phyloP scores from a whole-genome alignment of 2,888 invertebrate genomes.

The Gymnocheta viridis region DNA sequence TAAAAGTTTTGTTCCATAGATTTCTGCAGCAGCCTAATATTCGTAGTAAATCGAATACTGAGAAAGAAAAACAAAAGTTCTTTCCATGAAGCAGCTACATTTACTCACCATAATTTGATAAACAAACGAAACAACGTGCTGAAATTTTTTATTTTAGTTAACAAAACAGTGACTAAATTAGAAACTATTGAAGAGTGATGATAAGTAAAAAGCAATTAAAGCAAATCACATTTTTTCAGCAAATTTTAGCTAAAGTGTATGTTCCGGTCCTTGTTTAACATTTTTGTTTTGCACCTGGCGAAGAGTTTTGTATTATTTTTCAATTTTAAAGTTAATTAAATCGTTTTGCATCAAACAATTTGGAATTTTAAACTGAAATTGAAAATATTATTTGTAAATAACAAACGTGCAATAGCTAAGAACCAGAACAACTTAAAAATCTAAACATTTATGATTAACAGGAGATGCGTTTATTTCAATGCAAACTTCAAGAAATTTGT shows the following conservation, averaged over 20 bases:
- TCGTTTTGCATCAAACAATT: no score
- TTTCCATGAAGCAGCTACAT: neutral
- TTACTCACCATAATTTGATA: neutral
- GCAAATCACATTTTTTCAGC: neutral
- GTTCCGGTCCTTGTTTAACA: neutral
- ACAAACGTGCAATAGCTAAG: no score
- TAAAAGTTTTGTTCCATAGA: neutral
- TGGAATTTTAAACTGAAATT: no score
- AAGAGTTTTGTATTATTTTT: no score
- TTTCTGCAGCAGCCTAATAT: neutral
- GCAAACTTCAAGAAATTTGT: neutral
- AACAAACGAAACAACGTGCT: neutral
- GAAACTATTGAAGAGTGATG: neutral
- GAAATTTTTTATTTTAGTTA: neutral
- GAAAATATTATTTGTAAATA: no score
- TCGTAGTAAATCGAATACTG: neutral
- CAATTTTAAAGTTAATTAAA: no score
- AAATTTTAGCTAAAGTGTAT: neutral
- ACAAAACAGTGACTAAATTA: neutral
- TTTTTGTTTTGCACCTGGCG: neutral
- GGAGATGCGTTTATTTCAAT: no score
- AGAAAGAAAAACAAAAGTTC: neutral
- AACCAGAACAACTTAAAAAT: no score
- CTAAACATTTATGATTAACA: no score
- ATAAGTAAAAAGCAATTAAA: neutral